Evolutionary conservation across 2,113 vertebrate genomes (phyloP).

Genomic region (Podarcis cretensis): DNA sequence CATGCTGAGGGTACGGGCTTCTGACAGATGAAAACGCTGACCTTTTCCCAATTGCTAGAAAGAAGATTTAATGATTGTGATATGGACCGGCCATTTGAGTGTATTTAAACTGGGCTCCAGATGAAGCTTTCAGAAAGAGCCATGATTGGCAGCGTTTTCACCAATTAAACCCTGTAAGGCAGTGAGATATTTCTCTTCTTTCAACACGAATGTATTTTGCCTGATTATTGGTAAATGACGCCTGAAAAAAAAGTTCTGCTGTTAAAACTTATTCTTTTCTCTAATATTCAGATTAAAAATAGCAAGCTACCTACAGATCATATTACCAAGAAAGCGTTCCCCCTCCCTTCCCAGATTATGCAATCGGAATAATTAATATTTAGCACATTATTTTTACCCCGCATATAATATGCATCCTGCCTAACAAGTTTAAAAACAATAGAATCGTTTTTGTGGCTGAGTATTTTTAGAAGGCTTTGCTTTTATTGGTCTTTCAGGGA

Average conservation of each 20-base stretch:
- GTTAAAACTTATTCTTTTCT: constrained; percentile 53
- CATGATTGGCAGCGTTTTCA: constrained; percentile 50
- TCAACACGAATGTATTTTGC: constrained; percentile 33
- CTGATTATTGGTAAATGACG: constrained; percentile 25
- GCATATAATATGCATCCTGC: constrained; percentile 53
- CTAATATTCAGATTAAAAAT: constrained; percentile 40
- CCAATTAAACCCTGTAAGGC: constrained; percentile 51
- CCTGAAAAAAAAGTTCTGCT: constrained; percentile 47
- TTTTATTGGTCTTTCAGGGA: constrained; percentile 51
- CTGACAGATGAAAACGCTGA: constrained; percentile 46
- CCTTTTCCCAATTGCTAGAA: constrained; percentile 35
- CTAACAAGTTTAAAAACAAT: constrained; percentile 52
- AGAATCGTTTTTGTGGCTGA: constrained; percentile 1
- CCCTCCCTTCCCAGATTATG: constrained; percentile 35
- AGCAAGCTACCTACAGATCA: constrained; percentile 53
- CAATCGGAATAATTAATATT: constrained; percentile 67
- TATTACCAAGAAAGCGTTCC: constrained; percentile 60
- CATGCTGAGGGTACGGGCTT: constrained; percentile 38
- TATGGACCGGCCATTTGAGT: constrained; percentile 50
- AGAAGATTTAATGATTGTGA: constrained; percentile 66
- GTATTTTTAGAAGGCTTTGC: constrained; percentile 29
- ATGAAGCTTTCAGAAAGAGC: not conserved
- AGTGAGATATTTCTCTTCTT: constrained; percentile 51
- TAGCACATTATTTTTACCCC: constrained; percentile 68
- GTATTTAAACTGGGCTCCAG: constrained; percentile 36